Conservation (phyloP, 1,140 invertebrate species). For the Anagrus nilaparvatae region DNA sequence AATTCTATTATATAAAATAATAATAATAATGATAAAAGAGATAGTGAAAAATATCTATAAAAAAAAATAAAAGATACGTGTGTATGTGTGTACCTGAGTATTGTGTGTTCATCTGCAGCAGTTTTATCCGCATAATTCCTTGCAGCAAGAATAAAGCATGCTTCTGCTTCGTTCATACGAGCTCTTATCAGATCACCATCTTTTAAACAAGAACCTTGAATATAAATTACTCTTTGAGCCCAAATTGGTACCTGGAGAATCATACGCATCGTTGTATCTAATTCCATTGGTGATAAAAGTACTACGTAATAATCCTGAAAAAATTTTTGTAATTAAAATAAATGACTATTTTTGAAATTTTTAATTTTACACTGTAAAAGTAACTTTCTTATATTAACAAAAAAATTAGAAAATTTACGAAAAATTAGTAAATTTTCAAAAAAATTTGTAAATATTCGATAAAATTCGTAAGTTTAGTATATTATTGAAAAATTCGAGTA, state of each 20-base stretch:
- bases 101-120: conserved; percentile 94
- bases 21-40: too few relatives aligned
- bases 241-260: conserved; percentile 96
- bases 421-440: too few relatives aligned
- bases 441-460: too few relatives aligned
- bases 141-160: conserved; percentile 89
- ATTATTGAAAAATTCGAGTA: too few relatives aligned
- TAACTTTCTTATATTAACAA: too few relatives aligned
- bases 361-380: not conserved
- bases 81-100: conserved; percentile 70
- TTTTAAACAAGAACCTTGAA: conserved; percentile 89
- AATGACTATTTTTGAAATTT: too few relatives aligned
- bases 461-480: too few relatives aligned
- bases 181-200: conserved; percentile 88
- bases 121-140: conserved; percentile 95
- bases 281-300: conserved; percentile 90
- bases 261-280: conserved; percentile 95
- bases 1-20: too few relatives aligned
- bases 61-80: too few relatives aligned
- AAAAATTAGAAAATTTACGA: too few relatives aligned
- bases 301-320: conserved; percentile 97
- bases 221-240: conserved; percentile 95
- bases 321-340: too few relatives aligned
- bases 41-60: too few relatives aligned
- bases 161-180: conserved; percentile 92